These are phyloP conservation scores for Vanacampus margaritifer DNA, from an alignment of 2,113 vertebrate species.

Conservation along the genomic window DNA sequence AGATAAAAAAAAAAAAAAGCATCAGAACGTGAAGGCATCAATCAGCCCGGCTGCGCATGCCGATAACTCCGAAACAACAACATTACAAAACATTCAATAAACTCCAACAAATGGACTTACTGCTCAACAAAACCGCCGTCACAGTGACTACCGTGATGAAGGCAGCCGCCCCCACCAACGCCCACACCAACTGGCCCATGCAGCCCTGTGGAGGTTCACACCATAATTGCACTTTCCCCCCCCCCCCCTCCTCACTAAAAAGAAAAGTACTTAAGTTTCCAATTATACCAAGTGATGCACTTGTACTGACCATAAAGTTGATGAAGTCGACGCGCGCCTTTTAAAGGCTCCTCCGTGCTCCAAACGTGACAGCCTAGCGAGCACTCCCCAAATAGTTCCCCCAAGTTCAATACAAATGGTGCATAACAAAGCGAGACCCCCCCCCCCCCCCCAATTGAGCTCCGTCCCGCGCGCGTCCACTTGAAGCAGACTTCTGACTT, in stretches of 20 bases:
- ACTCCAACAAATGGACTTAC: constrained; percentile 53
- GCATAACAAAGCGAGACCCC: not conserved
- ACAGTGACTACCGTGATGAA: constrained; percentile 71
- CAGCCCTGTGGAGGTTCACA: constrained; percentile 61
- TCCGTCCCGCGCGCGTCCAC: constrained; percentile 18
- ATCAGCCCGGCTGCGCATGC: not conserved
- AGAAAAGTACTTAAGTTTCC: not conserved
- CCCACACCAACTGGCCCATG: constrained; percentile 59
- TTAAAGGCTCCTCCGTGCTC: constrained; percentile 33
- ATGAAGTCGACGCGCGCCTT: constrained; percentile 30
- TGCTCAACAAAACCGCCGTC: constrained; percentile 67
- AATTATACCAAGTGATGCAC: not conserved
- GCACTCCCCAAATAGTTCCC: constrained; percentile 7
- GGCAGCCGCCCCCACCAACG: constrained; percentile 60
- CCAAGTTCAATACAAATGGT: not conserved
- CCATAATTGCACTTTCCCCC: not conserved
- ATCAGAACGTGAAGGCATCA: not conserved
- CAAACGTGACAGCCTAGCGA: constrained; percentile 13
- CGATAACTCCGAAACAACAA: not conserved
- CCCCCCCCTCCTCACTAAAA: not conserved
- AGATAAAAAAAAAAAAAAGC: too few species aligned
- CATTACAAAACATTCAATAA: not conserved
- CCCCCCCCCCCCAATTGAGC: not conserved
- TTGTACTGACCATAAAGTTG: constrained; percentile 69
- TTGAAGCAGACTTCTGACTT: constrained; percentile 21